Evolutionary conservation across 2,113 vertebrate species (phyloP), one percentile per base, ranked within the genome.

Genomic region (Myrmecophaga tridactyla): DNA sequence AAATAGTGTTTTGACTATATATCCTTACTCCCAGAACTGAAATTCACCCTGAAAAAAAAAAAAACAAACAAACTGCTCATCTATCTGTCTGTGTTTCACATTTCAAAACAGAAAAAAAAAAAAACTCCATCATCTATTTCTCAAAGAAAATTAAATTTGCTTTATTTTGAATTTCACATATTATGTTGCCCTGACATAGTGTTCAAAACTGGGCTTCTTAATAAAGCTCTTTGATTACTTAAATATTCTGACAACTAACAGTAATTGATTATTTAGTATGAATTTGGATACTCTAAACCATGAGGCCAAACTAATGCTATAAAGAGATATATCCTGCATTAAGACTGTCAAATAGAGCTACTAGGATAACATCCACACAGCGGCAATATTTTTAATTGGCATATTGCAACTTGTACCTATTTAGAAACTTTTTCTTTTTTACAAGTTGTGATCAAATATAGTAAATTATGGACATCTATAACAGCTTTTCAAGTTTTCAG

Each of bases 181-280:
- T 88, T 90, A 39, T 6, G n/a, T 21, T 90, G 69, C 4, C 46
- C 2, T 53, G 70, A 87, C 3, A 75, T 10, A 69, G 48, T 96
- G 31, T 80, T 84, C 48, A 85, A 91, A 97, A 70, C 73, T 96
- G 89, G 65, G 56, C 12, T 81, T 73, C 80, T 72, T 97, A 91
- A 84, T 62, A 34, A 89, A 91, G 86, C 80, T 69, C 75, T 60
- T 80, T 78, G 29, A 89, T 90, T 95, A 97, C 25, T 96, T 89
- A 90, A 97, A 92, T 89, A 95, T 78, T 86, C 48, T 96, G 94
- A 97, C 92, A 95, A 97, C 86, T 96, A 83, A 95, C 67, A 97
- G 85, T 83, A 96, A 97, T 96, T 56, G 23, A 97, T 92, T 91
- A 96, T 96, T 96, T 95, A 96, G 63, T 41, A 3, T 95, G 75